Evolutionary conservation across 2,888 invertebrate genomes (phyloP), one percentile per base, ranked within the genome.

Genomic region (Papilio elwesi): DNA sequence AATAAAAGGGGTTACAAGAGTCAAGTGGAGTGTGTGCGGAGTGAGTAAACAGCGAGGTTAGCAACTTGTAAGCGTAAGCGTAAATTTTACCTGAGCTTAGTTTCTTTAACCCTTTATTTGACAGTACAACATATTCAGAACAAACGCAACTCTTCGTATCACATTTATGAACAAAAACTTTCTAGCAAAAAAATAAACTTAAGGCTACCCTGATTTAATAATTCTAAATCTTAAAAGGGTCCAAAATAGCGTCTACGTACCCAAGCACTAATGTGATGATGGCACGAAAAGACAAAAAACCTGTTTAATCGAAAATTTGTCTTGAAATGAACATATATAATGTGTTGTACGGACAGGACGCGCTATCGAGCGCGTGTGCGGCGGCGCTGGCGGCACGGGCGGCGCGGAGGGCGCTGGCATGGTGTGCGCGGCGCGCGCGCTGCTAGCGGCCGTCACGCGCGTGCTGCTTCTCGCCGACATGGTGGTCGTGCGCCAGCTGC

Each of bases 391-490:
- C 7, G 43, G 43, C 43, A 7, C 43, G 43, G 43, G 43, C 6
- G 7, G 96, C 77, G 94, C 95, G 62, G 96, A 96, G 79, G 96
- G 96, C 74, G 95, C 96, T 66, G 95, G 96, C 83, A 96, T 99
- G 94, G 97, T 99, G 76, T 95, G 98, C 80, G 98, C 99, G 68
- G 98, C 99, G 75, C 95, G 99, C 80, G 97, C 98, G 83, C 96
- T 99, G 69, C 95, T 99, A 74, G 97, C 98, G 65, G 98, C 99
- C 73, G 98, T 99, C 79, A 99, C 99, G 68, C 95, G 98, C 84
- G 99, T 99, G 71, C 95, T 99, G 70, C 95, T 99, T 74, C 94
- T 99, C 80, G 99, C 99, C 12, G 99, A 99, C 93, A 98, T 98
- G 88, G 98, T 99, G 74, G 98, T 99, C 66, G 99, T 99, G 73